Evolutionary conservation across 2,888 invertebrate genomes (phyloP), one percentile per base, ranked within the genome.

Genomic region (Ophioninae sp.): DNA sequence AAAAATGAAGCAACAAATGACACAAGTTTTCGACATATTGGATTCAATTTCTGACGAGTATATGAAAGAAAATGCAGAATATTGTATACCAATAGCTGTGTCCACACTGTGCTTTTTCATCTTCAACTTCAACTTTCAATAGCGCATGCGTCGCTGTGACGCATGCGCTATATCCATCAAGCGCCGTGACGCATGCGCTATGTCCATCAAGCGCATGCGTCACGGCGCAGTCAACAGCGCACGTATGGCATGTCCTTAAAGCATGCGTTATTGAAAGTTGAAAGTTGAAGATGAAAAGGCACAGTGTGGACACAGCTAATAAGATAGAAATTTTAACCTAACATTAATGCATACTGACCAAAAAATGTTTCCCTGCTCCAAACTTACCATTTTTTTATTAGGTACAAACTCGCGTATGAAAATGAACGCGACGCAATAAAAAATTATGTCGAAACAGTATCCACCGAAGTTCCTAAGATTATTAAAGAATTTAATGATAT

Each of bases 381-480:
- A 30, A 64, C n/a, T 72, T 61, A 3, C 20, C 67, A n/a, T 73
- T 37, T 10, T 59, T 59, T n/a, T 5, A 69, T 17, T 61, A 88
- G 88, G 69, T 72, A 83, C 65, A 79, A 83, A 58, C 23, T 9
- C 0, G 73, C 82, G 17, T 83, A 83, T 20, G 79, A 87, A 20
- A 86, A 87, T 20, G 85, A 87, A 72, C 82, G 82, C 37, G 74
- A 84, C 59, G 83, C 84, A 9, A 79, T 87, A 0, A 81, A 78
- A 74, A 86, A 84, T 20, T 85, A 85, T 65, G 30, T 81, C n/a
- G 77, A 86, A 0, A 64, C 44, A 0, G 83, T 86, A 9, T 79
- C 39, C 22, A 61, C 74, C 23, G 84, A 86, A 69, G 63, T 85
- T 23, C 44, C 76, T 6, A 73, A 56, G 20, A 69, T 86, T n/a